phyloP scores from a whole-genome alignment of 2,888 invertebrate species.

The Apotomis turbidana region DNA sequence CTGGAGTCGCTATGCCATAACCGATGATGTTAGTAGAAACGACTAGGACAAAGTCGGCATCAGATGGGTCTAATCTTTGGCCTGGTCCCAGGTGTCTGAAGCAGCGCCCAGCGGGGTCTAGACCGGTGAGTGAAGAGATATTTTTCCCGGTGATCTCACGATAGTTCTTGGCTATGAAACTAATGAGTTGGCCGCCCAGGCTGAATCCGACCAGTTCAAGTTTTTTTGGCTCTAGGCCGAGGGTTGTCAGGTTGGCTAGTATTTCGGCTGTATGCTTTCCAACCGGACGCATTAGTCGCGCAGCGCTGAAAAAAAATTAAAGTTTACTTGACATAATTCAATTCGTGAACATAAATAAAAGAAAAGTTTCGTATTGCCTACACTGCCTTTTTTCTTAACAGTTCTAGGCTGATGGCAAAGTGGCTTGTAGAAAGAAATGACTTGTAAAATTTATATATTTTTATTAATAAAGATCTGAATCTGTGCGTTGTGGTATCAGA shows the following conservation, averaged over 20 bases:
- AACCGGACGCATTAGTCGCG: slow-evolving; percentile 43
- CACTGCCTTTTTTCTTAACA: too few relatives aligned
- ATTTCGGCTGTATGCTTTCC: slow-evolving; percentile 48
- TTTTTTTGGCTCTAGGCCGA: slow-evolving; percentile 48
- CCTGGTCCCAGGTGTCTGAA: slow-evolving; percentile 48
- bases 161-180: slow-evolving; percentile 49
- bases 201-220: slow-evolving; percentile 48
- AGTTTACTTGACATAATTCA: background rate
- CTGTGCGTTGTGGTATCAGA: too few relatives aligned
- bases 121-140: slow-evolving; percentile 46
- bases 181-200: slow-evolving; percentile 48
- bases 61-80: slow-evolving; percentile 48
- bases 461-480: too few relatives aligned
- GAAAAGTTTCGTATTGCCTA: too few relatives aligned
- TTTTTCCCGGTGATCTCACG: slow-evolving; percentile 47
- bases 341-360: too few relatives aligned
- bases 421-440: too few relatives aligned
- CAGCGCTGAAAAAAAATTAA: slow-evolving; percentile 42
- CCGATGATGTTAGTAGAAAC: slow-evolving; percentile 50
- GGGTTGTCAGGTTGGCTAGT: slow-evolving; percentile 45
- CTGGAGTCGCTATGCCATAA: slow-evolving; percentile 47
- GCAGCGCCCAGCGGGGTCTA: slow-evolving; percentile 51
- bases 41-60: slow-evolving; percentile 50
- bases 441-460: too few relatives aligned
- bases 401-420: too few relatives aligned